Evolutionary conservation across 2,113 vertebrate species (phyloP), one percentile per base, ranked within the genome.

Genomic region (Siniperca chuatsi): DNA sequence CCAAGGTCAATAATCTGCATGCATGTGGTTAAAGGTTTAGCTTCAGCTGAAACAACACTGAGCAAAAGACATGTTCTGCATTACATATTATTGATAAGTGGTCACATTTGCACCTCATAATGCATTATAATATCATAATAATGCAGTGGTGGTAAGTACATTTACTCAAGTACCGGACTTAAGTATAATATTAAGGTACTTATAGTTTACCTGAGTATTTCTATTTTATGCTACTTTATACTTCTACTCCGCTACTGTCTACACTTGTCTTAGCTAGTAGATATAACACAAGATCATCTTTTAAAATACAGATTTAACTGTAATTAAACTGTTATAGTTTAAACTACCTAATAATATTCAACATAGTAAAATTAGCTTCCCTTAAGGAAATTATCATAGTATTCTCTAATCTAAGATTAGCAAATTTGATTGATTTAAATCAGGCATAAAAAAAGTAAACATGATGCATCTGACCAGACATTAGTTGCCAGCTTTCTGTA

Each of bases 1-100:
- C 57, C 87, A 88, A 90, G 88, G 84, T 87, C 83, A 84, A 16
- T 2, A 44, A 42, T n/a, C 33, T 35, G 15, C 4, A 44, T 25
- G 20, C 42, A 35, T 8, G 75, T 40, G 58, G 9, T 52, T n/a
- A 50, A 57, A 23, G 15, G 4, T 42, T 23, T 12, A 1, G 18
- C 18, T 18, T 69, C 13, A 73, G 2, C 29, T 58, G 18, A 20
- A 57, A 58, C 58, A 87, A 67, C 25, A 75, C 1, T 37, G 2
- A 37, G 9, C 11, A 52, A 35, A 37, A 9, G 6, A 54, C 25
- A 44, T 62, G 16, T 20, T 64, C 21, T 37, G 11, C 12, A 12
- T 62, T 44, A 42, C 8, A 46, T 35, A 37, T 15, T 16, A 37
- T 6, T 37, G 65, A 77, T 72, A 1, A 29, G 29, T 18, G 12